Evolutionary conservation across 2,797 vertebrate genomes (phyloP), one percentile per base, ranked within the genome.

Genomic region (Heliangelus exortis): DNA sequence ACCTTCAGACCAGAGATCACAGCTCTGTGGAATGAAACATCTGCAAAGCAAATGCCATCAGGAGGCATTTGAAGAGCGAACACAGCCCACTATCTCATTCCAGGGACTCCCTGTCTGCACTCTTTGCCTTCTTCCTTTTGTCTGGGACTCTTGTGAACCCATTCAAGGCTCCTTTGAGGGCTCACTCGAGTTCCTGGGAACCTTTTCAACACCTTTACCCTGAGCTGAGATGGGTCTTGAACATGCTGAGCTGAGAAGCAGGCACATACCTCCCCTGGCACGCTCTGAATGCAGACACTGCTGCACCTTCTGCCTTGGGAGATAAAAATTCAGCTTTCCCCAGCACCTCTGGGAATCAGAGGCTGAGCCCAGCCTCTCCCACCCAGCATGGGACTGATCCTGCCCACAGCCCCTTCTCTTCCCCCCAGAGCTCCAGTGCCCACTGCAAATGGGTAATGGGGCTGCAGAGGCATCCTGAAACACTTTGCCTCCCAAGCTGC

Each of bases 261-360:
- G 2, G 1, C 18, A 75, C 12, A 3, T 15, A 3, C 61, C 19
- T 20, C 48, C 63, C 66, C 62, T 2, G 0, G n/a, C 59, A 21
- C 84, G 47, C 76, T 50, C 54, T 48, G 12, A 22, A 41, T 41
- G 39, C 39, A 41, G 39, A 41, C 39, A 41, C 20, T 23, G 59
- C 81, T 62, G 47, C 51, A n/a, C 57, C 74, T 47, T 72, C 87
- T 62, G 6, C 19, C 82, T 28, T 4, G 1, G 3, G 14, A 73
- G 47, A 72, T 21, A 21, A 69, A 43, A 14, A 3, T 62, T 41
- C 48, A 7, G 66, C 33, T 34, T 51, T 10, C 33, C 78, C 45
- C 78, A 12, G 1, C 45, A 6, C 12, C 14, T 10, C 0, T 3
- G 31, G 2, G 57, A 57, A 36, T 19, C 7, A 26, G 2, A 47